phyloP scores from a whole-genome alignment of 2,797 vertebrate species.

The Sebastes hubbsi region DNA sequence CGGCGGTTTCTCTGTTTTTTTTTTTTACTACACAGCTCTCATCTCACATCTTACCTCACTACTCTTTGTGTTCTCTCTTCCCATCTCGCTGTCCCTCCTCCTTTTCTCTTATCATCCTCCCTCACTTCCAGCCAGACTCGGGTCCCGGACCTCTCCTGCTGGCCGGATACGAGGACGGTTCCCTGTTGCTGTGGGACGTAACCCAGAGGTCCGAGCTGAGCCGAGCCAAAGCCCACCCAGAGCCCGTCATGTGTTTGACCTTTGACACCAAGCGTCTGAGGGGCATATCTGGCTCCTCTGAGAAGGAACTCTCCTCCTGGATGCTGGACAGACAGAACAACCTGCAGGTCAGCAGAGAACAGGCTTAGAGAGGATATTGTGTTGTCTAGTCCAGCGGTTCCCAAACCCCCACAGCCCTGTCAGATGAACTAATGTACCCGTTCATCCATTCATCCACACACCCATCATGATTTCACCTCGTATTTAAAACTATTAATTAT shows the following conservation, averaged over 20 bases:
- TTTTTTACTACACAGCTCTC: slow-evolving; percentile 32
- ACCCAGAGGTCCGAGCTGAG: slow-evolving; percentile 84
- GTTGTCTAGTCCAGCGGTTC: background rate
- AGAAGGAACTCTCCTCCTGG: slow-evolving; percentile 91
- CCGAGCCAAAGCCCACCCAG: slow-evolving; percentile 84
- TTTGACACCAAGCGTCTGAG: slow-evolving; percentile 87
- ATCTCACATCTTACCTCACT: slow-evolving; percentile 26
- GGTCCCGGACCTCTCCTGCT: slow-evolving; percentile 85
- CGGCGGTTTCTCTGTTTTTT: slow-evolving; percentile 36
- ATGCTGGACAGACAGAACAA: slow-evolving; percentile 87
- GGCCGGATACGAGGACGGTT: slow-evolving; percentile 95
- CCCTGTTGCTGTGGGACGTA: slow-evolving; percentile 92
- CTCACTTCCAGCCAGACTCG: slow-evolving; percentile 76
- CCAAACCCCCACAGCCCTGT: background rate
- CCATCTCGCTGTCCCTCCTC: slow-evolving; percentile 5
- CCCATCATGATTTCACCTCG: background rate
- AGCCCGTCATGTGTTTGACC: slow-evolving; percentile 95
- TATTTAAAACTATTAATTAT: background rate
- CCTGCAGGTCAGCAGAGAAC: slow-evolving; percentile 89
- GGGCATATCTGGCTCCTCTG: slow-evolving; percentile 92
- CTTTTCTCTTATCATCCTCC: slow-evolving; percentile 32
- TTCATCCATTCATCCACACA: background rate
- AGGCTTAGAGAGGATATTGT: background rate
- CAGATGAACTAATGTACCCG: background rate
- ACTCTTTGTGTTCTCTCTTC: slow-evolving; percentile 24